Evolutionary conservation across 2,797 vertebrate species (phyloP).

Genomic region (Cyclura pinguis): DNA sequence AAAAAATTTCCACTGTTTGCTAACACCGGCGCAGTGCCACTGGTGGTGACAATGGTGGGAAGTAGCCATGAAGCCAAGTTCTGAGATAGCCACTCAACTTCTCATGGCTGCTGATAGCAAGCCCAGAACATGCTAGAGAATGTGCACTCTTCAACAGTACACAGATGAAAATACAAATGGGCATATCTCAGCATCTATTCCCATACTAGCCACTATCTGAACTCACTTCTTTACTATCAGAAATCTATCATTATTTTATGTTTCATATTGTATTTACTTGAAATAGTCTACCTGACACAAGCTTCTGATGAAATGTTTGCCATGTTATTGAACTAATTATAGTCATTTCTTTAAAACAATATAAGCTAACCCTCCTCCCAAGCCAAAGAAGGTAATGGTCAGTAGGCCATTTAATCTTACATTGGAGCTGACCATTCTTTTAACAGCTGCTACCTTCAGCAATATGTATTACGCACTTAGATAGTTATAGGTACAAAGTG

Average conservation of each 20-base stretch:
- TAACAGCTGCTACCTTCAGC: not conserved
- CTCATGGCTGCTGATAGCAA: not conserved
- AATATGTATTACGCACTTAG: not conserved
- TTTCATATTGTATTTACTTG: not conserved
- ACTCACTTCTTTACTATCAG: not conserved
- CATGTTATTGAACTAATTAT: not conserved
- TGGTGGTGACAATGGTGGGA: conserved; percentile 43
- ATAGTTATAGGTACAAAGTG: not conserved
- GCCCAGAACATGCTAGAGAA: not conserved
- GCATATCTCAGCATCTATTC: not conserved
- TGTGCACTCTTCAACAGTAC: not conserved
- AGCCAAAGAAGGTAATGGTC: not conserved
- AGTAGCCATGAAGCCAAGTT: conserved; percentile 6
- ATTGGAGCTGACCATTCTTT: not conserved
- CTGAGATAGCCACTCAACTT: not conserved
- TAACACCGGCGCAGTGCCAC: conserved; percentile 52
- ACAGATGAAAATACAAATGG: not conserved
- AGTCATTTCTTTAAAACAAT: not conserved
- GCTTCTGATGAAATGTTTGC: not conserved
- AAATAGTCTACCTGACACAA: not conserved
- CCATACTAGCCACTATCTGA: not conserved
- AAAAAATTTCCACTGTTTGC: conserved; percentile 37
- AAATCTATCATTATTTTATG: too few relatives aligned
- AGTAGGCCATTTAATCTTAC: not conserved
- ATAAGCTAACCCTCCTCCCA: not conserved